phyloP scores from a whole-genome alignment of 1,140 invertebrate species.

The Hypothenemus hampei region DNA sequence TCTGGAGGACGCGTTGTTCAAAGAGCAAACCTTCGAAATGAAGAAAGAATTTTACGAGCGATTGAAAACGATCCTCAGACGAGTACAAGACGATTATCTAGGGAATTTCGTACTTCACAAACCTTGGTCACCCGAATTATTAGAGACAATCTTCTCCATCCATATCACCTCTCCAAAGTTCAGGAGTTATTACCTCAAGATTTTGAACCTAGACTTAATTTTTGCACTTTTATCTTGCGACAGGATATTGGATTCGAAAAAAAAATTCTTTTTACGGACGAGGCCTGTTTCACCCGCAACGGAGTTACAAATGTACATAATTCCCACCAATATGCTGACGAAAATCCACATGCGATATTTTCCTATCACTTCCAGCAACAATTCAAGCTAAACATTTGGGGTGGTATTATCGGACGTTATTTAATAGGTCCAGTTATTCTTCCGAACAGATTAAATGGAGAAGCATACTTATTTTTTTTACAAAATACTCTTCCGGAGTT shows the following conservation, averaged over 20 bases:
- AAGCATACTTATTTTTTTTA: neutral
- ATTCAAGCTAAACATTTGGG: neutral
- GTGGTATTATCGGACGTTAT: neutral
- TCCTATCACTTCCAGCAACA: neutral
- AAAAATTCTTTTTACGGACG: slow-evolving; percentile 5
- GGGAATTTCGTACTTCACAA: slow-evolving; percentile 6
- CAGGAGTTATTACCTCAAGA: neutral
- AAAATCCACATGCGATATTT: slow-evolving; percentile 2
- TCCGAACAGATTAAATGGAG: slow-evolving; percentile 4
- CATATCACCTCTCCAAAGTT: neutral
- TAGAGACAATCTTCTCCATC: neutral
- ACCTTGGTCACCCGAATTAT: slow-evolving; percentile 6
- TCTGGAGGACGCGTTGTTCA: neutral
- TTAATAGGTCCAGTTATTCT: slow-evolving; percentile 2
- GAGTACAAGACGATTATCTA: slow-evolving; percentile 12
- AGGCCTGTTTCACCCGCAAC: neutral
- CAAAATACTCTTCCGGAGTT: neutral
- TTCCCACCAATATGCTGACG: neutral
- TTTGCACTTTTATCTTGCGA: slow-evolving; percentile 8
- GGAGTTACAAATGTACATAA: slow-evolving; percentile 3
- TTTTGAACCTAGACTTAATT: neutral
- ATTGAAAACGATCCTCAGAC: slow-evolving; percentile 9
- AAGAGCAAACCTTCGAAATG: neutral
- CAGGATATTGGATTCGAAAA: neutral
- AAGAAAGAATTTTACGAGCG: neutral